These are phyloP conservation scores for Leptodactylus fuscus DNA, from an alignment of 2,113 vertebrate genomes.

Conservation along the genomic window DNA sequence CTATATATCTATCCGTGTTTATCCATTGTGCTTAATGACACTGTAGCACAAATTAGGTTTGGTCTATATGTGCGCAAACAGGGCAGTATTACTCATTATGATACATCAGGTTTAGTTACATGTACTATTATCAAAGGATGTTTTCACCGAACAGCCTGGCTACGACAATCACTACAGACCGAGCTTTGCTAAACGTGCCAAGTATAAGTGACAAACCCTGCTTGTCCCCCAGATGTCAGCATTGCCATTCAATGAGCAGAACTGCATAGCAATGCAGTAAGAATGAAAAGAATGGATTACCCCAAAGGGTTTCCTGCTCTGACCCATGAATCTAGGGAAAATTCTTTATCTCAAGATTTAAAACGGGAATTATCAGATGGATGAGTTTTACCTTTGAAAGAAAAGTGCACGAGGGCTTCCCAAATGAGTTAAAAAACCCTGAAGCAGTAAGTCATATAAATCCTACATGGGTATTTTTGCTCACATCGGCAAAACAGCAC, in stretches of 20 bases:
- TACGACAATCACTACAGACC: neutral
- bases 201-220: constrained; percentile 5
- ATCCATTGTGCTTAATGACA: no score
- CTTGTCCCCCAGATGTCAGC: constrained; percentile 45
- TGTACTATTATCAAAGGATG: no score
- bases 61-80: no score
- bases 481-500: constrained; percentile 55
- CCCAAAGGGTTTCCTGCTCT: constrained; percentile 39
- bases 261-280: neutral
- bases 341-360: constrained; percentile 48
- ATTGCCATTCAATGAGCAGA: constrained; percentile 37
- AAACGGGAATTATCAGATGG: constrained; percentile 56
- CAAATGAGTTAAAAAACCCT: constrained; percentile 55
- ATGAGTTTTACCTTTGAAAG: constrained; percentile 58
- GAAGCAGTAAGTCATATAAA: constrained; percentile 57
- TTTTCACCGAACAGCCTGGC: no score
- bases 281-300: constrained; percentile 21
- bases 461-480: constrained; percentile 55
- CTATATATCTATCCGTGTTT: no score
- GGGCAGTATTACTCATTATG: no score
- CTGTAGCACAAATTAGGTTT: no score
- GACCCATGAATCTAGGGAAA: constrained; percentile 51
- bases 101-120: no score
- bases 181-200: neutral
- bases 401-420: constrained; percentile 38